A percentile compares a stretch with the other conserved stretches of the same genome.
Evolutionary conservation across 2,797 vertebrate species (phyloP).

Genomic region (Tamandua tetradactyla): DNA sequence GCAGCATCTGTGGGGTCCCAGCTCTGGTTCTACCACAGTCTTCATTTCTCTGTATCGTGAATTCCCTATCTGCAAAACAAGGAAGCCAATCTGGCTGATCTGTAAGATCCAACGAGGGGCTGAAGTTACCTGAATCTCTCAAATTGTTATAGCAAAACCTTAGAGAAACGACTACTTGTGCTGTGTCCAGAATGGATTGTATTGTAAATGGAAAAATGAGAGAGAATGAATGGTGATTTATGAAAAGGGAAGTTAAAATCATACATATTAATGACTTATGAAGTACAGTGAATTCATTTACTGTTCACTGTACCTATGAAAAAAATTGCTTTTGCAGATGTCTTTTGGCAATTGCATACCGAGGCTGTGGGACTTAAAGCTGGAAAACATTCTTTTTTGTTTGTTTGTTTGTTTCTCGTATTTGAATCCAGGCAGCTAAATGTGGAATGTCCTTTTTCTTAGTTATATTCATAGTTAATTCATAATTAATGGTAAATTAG

Average conservation of each 20-base stretch:
- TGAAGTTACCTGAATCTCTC: slow-evolving; percentile 6
- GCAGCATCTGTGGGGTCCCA: background rate
- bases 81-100: background rate
- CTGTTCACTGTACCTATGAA: slow-evolving; percentile 39
- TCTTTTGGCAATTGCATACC: slow-evolving; percentile 60
- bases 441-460: background rate
- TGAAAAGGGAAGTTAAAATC: slow-evolving; percentile 68
- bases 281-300: slow-evolving; percentile 77
- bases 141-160: slow-evolving; percentile 64
- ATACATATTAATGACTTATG: slow-evolving; percentile 74
- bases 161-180: slow-evolving; percentile 42
- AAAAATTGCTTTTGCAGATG: slow-evolving; percentile 77
- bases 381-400: slow-evolving; percentile 64
- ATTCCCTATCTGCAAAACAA: background rate
- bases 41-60: background rate
- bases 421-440: slow-evolving; percentile 45
- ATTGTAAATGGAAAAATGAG: slow-evolving; percentile 60
- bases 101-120: background rate
- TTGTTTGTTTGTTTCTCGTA: slow-evolving; percentile 56
- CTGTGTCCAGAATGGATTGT: slow-evolving; percentile 30
- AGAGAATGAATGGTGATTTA: slow-evolving; percentile 75
- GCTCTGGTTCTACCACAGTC: background rate
- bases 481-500: slow-evolving; percentile 25
- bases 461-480: slow-evolving; percentile 53
- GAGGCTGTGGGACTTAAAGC: background rate